Percentiles rank a stretch among this genome's conserved stretches.
These are phyloP conservation scores for Macrotis lagotis DNA, from an alignment of 2,113 vertebrate genomes.

Conservation along the genomic window DNA sequence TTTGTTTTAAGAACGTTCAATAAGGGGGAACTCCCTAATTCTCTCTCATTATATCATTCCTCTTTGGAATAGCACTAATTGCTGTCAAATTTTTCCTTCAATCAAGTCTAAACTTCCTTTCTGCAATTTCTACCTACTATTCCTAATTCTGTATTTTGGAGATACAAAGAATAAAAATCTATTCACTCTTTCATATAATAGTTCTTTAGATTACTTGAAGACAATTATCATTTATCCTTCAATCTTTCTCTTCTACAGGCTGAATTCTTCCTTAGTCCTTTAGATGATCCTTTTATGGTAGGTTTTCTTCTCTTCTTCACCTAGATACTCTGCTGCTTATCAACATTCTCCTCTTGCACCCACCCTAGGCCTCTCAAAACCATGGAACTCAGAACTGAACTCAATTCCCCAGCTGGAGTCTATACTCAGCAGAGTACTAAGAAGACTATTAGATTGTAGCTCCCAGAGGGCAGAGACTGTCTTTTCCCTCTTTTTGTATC, in stretches of 20 bases:
- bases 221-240: background rate
- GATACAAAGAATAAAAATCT: background rate
- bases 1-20: background rate
- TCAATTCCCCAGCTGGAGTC: background rate
- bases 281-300: background rate
- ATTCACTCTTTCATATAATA: background rate
- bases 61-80: background rate
- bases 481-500: background rate
- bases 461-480: background rate
- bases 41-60: background rate
- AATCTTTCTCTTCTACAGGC: background rate
- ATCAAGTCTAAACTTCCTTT: background rate
- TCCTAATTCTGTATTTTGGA: background rate
- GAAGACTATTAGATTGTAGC: background rate
- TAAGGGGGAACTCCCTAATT: background rate
- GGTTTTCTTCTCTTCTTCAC: background rate
- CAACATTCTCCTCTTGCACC: background rate
- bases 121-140: background rate
- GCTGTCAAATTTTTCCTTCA: background rate
- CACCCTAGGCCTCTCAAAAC: background rate
- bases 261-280: background rate
- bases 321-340: background rate
- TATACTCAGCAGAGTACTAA: background rate
- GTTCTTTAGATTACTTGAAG: background rate
- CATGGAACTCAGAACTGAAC: background rate